Conservation (phyloP, 2,113 vertebrate species). For the Leuciscus idus region DNA sequence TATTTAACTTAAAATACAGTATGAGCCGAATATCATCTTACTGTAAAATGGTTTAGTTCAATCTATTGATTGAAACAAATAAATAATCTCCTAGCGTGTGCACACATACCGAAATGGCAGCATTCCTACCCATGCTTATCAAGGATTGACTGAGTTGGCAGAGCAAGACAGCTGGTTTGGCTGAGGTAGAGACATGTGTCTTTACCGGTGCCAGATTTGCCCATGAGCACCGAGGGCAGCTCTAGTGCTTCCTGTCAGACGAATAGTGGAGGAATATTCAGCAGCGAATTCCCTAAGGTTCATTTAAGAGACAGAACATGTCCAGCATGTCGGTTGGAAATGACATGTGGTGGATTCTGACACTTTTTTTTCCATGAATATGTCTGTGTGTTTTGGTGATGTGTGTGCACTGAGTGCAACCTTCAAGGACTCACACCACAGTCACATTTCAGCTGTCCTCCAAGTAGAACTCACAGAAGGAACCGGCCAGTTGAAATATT, state of each 20-base stretch:
- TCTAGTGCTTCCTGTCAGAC: conserved; percentile 48
- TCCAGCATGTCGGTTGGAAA: conserved; percentile 46
- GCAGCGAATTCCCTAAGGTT: conserved; percentile 48
- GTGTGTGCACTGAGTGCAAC: conserved; percentile 14
- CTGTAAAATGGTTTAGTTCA: background rate
- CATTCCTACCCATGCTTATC: conserved; percentile 45
- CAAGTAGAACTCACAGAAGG: background rate
- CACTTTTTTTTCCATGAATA: conserved; percentile 29
- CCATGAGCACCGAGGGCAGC: conserved; percentile 45
- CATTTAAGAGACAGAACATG: conserved; percentile 48
- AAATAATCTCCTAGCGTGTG: background rate
- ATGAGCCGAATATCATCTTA: background rate
- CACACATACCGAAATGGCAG: conserved; percentile 5
- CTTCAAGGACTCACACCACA: conserved; percentile 1
- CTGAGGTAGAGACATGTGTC: conserved; percentile 61
- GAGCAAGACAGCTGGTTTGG: conserved; percentile 59
- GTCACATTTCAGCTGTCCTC: background rate
- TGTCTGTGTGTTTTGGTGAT: conserved; percentile 3
- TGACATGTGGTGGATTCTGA: conserved; percentile 47
- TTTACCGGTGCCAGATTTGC: conserved; percentile 53
- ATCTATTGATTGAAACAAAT: background rate
- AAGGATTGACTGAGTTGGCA: conserved; percentile 56
- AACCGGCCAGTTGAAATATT: background rate
- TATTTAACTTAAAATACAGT: background rate
- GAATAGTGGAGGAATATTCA: conserved; percentile 18